phyloP scores from a whole-genome alignment of 2,888 invertebrate species.

The Pachymerium ferrugineum region DNA sequence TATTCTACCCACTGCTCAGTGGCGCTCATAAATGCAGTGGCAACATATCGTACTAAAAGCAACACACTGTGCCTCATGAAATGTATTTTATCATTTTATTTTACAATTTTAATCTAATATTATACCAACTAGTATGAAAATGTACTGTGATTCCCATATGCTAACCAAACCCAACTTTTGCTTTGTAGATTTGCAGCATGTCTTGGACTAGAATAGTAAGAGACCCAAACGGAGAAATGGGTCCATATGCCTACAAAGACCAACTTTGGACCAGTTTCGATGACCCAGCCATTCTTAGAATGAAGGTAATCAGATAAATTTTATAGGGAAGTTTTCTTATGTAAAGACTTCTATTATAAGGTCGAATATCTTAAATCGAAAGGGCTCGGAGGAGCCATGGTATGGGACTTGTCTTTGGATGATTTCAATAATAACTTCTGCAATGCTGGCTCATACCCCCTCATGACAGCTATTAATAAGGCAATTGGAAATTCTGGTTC shows the following conservation, averaged over 20 bases:
- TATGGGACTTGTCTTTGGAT: slow-evolving; percentile 73
- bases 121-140: too few relatives aligned
- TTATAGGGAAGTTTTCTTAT: neutral
- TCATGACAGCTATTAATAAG: slow-evolving; percentile 1
- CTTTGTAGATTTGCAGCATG: neutral
- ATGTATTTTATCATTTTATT: too few relatives aligned
- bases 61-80: too few relatives aligned
- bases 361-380: slow-evolving; percentile 56
- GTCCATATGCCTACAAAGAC: slow-evolving; percentile 37
- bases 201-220: slow-evolving; percentile 1
- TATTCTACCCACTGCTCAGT: too few relatives aligned
- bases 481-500: neutral
- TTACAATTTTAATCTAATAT: too few relatives aligned
- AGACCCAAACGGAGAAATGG: slow-evolving; percentile 29
- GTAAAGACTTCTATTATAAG: slow-evolving; percentile 41
- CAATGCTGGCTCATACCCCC: neutral
- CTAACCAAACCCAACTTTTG: too few relatives aligned
- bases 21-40: too few relatives aligned
- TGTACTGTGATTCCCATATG: too few relatives aligned
- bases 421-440: slow-evolving; percentile 55
- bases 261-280: slow-evolving; percentile 39
- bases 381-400: slow-evolving; percentile 64
- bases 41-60: too few relatives aligned
- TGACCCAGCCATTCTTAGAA: slow-evolving; percentile 36
- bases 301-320: slow-evolving; percentile 33